Percentiles rank a stretch among this genome's conserved stretches.
These are phyloP conservation scores for Bombyx mori DNA, from an alignment of 1,140 invertebrate species.

Conservation along the genomic window ASM3026992v2 NC_085121.1:3729001-3729500, in stretches of 20 bases:
- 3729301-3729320: neutral
- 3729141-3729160: constrained; percentile 58
- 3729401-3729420: constrained; percentile 14
- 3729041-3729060: constrained; percentile 77
- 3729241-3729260: constrained; percentile 15
- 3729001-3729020: constrained; percentile 76
- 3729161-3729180: constrained; percentile 32
- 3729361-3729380: too few species aligned
- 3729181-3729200: constrained; percentile 33
- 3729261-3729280: constrained; percentile 5
- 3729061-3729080: constrained; percentile 52
- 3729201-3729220: constrained; percentile 22
- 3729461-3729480: neutral
- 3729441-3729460: constrained; percentile 32
- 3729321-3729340: neutral
- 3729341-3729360: neutral
- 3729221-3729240: constrained; percentile 9
- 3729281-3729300: neutral
- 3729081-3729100: constrained; percentile 9
- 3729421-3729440: constrained; percentile 9
- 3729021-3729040: constrained; percentile 84
- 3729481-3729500: constrained; percentile 25
- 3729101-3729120: constrained; percentile 3
- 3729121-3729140: constrained; percentile 21
- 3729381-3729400: constrained; percentile 17